A percentile compares a stretch with the other conserved stretches of the same genome.
phyloP scores from a whole-genome alignment of 2,888 invertebrate genomes.

The Neoaliturus tenellus region DNA sequence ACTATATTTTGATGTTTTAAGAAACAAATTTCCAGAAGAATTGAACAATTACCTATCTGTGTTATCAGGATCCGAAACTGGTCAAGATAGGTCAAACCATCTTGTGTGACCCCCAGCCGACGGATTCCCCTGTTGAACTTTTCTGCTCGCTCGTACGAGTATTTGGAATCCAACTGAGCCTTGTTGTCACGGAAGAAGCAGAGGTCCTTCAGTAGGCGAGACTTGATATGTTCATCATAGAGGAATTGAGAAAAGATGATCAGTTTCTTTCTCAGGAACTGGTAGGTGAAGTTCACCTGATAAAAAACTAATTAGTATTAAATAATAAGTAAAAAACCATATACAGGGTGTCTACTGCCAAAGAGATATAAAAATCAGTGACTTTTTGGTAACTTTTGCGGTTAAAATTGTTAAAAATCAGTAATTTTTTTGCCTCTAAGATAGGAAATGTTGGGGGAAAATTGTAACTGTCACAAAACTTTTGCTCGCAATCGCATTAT shows the following conservation, averaged over 20 bases:
- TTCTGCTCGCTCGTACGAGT: constrained; percentile 93
- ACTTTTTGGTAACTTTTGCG: no score
- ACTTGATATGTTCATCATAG: constrained; percentile 98
- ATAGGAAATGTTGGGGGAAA: no score
- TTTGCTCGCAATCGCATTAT: no score
- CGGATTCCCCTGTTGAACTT: constrained; percentile 95
- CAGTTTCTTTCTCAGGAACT: constrained; percentile 95
- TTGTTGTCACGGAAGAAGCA: constrained; percentile 88
- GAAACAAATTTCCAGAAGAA: no score
- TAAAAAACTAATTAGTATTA: not conserved
- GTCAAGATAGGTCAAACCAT: constrained; percentile 93
- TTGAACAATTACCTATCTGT: constrained; percentile 83
- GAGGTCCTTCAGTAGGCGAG: constrained; percentile 92
- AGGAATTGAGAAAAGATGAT: constrained; percentile 97
- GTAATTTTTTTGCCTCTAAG: no score
- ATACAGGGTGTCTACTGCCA: no score
- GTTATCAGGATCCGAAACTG: constrained; percentile 94
- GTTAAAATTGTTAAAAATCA: no score
- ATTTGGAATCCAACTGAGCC: constrained; percentile 80
- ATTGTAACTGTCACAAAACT: no score
- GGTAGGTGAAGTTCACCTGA: constrained; percentile 90
- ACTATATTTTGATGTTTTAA: no score
- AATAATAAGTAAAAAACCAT: no score
- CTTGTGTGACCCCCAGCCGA: constrained; percentile 87
- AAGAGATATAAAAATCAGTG: no score